Conservation (phyloP, 2,797 vertebrate species). For the Cheirogaleus major region DNA sequence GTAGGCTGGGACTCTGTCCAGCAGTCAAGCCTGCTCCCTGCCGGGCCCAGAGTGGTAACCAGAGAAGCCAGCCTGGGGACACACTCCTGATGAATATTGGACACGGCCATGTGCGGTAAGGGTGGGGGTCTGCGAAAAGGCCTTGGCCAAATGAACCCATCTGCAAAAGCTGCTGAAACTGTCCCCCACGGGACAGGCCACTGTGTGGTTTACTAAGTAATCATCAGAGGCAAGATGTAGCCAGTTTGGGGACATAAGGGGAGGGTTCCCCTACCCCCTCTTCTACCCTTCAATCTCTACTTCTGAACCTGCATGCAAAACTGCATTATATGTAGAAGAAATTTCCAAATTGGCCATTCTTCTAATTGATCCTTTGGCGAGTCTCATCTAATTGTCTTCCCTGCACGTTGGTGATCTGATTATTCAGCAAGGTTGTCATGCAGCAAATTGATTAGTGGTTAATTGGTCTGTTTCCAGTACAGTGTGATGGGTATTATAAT, state of each 20-base stretch:
- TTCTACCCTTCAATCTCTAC: not conserved
- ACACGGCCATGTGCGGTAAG: no score
- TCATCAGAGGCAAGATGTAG: not conserved
- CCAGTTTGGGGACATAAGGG: not conserved
- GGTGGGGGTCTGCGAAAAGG: not conserved
- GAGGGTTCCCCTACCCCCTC: not conserved
- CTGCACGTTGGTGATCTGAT: slow-evolving; percentile 16
- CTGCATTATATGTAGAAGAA: not conserved
- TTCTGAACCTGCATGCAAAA: not conserved
- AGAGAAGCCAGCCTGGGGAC: not conserved
- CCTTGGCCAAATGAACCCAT: not conserved
- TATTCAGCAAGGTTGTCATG: slow-evolving; percentile 44
- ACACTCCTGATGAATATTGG: no score
- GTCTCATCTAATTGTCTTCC: slow-evolving; percentile 33
- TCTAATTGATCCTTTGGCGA: slow-evolving; percentile 37
- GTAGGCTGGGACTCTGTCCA: not conserved
- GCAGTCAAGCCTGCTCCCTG: not conserved
- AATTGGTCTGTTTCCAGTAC: slow-evolving; percentile 60
- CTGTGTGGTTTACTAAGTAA: not conserved
- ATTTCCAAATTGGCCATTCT: slow-evolving; percentile 33
- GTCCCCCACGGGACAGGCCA: no score
- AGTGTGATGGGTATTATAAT: not conserved
- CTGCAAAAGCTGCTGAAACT: not conserved
- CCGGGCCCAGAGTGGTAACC: not conserved
- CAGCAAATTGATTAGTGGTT: slow-evolving; percentile 52